Evolutionary conservation across 2,888 invertebrate species (phyloP).

Genomic region (Masnerella sp.): DNA sequence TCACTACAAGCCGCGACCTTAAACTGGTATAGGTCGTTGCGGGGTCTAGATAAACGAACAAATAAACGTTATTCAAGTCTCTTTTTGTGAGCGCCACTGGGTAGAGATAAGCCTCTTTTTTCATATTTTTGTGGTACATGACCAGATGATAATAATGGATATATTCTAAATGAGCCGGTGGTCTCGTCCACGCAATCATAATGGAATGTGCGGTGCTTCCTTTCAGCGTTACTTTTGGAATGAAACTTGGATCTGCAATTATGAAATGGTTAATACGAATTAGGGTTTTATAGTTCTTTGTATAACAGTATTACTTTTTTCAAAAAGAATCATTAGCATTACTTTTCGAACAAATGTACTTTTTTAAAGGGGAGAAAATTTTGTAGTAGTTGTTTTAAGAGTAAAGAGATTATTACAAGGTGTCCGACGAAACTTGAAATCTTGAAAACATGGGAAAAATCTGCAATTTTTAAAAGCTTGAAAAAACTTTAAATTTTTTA

Average conservation of each 20-base stretch:
- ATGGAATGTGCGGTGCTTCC: slow-evolving; percentile 85
- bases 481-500: too few species aligned
- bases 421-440: too few species aligned
- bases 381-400: too few species aligned
- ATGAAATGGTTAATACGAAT: too few species aligned
- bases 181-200: slow-evolving; percentile 88
- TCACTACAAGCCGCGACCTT: slow-evolving; percentile 90
- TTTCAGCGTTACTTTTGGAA: slow-evolving; percentile 88
- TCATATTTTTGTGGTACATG: slow-evolving; percentile 79
- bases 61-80: slow-evolving; percentile 78
- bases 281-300: too few species aligned
- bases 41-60: slow-evolving; percentile 87
- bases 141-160: slow-evolving; percentile 88
- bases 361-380: too few species aligned
- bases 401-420: too few species aligned
- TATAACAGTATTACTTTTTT: too few species aligned
- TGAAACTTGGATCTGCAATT: slow-evolving; percentile 85
- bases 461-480: too few species aligned
- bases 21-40: slow-evolving; percentile 89
- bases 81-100: slow-evolving; percentile 67
- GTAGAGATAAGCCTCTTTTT: slow-evolving; percentile 80
- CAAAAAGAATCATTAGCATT: too few species aligned
- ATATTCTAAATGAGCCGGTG: slow-evolving; percentile 83
- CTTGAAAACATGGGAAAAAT: too few species aligned
- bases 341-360: too few species aligned